Base-by-base conservation (phyloP, 2,113 vertebrate species). In the Albula glossodonta region DNA sequence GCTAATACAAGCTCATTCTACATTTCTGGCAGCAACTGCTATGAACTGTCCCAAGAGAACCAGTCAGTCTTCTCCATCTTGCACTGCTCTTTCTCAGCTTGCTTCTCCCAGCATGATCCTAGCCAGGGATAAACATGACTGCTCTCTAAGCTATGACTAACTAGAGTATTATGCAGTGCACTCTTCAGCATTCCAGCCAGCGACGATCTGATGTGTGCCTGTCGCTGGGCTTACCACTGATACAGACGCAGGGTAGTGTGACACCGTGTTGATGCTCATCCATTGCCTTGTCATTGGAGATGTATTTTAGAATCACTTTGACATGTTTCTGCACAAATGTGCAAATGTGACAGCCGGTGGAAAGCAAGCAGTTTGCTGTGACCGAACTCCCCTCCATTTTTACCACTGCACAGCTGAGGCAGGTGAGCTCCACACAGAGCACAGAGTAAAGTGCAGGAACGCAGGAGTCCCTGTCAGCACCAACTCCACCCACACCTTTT, bases 101-200 rank as follows among this genome's bases (percentile, higher is more conserved):
- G n/a, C 1, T 10, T 50, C 31, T 80, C 19, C 9, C 41, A 11
- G 74, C 31, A 13, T 80, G n/a, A 25, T 81, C 25, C 50, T 15
- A 90, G 86, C 74, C 52, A 79, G 89, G 78, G 89, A 86, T 88
- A 89, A 92, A 91, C 88, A 88, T 92, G 87, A 88, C 56, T 25
- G 84, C 90, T 93, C 83, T 90, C 84, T 90, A 88, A 86, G 88
- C 85, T 88, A 85, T 86, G 82, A 83, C 83, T 82, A 86, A 70
- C 89, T 52, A 80, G 88, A 91, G 89, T 90, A 89, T 93, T 90
- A 86, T 87, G 83, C 60, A 41, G 31, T 41, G 31, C 1, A 1
- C 31, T 41, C 31, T 41, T 41, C 31, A 41, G 31, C 81, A 15
- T n/a, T 52, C 51, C 70, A 48, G 56, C 6, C 19, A 51, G 48